A percentile compares a stretch with the other conserved stretches of the same genome.
Evolutionary conservation across 1,140 invertebrate species (phyloP).

Genomic region (Rhagoletis zephyria): DNA sequence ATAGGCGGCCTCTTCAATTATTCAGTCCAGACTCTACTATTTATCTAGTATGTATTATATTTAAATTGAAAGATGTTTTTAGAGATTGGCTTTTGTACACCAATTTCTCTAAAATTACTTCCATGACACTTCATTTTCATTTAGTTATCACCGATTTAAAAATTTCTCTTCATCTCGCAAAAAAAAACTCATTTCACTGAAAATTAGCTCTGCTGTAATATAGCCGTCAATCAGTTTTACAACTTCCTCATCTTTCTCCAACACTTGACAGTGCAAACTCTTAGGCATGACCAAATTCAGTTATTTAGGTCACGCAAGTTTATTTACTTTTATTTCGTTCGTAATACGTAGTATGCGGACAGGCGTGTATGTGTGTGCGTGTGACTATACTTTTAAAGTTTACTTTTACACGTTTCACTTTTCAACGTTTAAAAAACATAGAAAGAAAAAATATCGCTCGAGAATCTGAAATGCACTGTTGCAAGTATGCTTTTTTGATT

Average conservation of each 20-base stretch:
- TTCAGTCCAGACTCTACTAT: too few relatives aligned
- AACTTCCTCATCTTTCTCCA: constrained; percentile 29
- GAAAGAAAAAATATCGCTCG: neutral
- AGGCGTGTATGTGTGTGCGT: neutral
- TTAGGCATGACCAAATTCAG: constrained; percentile 31
- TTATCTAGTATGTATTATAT: too few relatives aligned
- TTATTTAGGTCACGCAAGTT: constrained; percentile 38
- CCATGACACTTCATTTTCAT: too few relatives aligned
- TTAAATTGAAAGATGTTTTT: too few relatives aligned
- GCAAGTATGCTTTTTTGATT: neutral
- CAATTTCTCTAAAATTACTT: too few relatives aligned
- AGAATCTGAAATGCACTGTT: neutral
- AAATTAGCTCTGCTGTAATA: neutral
- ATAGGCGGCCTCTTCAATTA: too few relatives aligned
- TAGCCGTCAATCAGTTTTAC: neutral
- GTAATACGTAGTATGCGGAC: too few relatives aligned
- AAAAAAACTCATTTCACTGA: neutral
- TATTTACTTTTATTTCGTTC: neutral
- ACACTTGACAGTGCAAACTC: constrained; percentile 10
- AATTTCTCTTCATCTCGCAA: too few relatives aligned
- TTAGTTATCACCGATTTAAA: too few relatives aligned
- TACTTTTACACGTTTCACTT: constrained; percentile 7
- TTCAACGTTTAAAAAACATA: neutral
- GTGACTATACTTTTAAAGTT: neutral
- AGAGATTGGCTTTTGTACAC: too few relatives aligned